These are phyloP conservation scores for Ooceraea biroi DNA, from an alignment of 1,140 invertebrate genomes.

Conservation along the genomic window DNA sequence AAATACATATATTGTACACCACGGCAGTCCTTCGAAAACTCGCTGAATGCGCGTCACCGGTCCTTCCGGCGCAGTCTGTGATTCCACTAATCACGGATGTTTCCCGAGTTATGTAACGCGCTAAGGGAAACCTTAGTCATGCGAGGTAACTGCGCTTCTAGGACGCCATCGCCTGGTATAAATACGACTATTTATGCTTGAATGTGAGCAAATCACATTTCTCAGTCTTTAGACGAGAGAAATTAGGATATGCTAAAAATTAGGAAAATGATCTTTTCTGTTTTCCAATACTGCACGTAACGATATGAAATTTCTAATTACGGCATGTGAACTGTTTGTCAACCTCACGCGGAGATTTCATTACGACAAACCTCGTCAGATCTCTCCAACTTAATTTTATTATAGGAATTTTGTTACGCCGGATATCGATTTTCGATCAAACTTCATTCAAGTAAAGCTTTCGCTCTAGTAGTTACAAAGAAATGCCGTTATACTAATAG, in stretches of 20 bases:
- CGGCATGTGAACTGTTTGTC: slow-evolving; percentile 2
- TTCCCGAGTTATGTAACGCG: not conserved
- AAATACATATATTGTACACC: slow-evolving; percentile 35
- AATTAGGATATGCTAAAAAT: not conserved
- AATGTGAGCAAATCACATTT: not conserved
- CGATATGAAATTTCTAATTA: not conserved
- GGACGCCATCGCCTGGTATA: not conserved
- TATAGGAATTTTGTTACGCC: slow-evolving; percentile 36
- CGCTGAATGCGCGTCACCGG: not conserved
- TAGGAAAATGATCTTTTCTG: not conserved
- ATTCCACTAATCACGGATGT: slow-evolving; percentile 33
- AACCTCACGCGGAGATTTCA: slow-evolving; percentile 23
- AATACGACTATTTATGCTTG: not conserved
- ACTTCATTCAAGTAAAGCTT: slow-evolving; percentile 49
- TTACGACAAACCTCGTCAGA: slow-evolving; percentile 24
- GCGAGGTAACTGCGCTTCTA: not conserved
- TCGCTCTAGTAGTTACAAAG: slow-evolving; percentile 46
- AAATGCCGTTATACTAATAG: slow-evolving; percentile 53
- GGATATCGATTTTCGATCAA: slow-evolving; percentile 48
- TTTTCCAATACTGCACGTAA: not conserved
- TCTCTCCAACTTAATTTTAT: slow-evolving; percentile 38
- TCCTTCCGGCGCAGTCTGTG: not conserved
- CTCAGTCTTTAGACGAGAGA: not conserved
- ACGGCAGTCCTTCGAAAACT: not conserved
- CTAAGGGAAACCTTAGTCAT: not conserved